Base-by-base conservation (phyloP, 1,140 invertebrate genomes). In the Cydia strobilella region DNA sequence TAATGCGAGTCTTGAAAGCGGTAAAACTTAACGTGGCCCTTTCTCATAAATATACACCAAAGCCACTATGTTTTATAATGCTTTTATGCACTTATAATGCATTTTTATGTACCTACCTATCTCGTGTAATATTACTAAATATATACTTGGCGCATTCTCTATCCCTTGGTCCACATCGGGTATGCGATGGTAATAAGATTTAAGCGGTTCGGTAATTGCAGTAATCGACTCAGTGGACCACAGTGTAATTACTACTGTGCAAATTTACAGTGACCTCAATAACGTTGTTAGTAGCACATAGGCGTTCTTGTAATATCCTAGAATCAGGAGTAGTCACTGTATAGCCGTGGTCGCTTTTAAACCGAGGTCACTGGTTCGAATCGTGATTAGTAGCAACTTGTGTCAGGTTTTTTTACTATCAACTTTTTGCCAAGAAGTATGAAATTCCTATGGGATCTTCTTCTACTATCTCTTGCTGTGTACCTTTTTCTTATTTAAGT, bases 171-270 rank as follows among this genome's bases (percentile, higher is more conserved):
- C 18, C 54, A 59, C 20, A 59, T 45, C 54, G 48, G 6, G 48
- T 18, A 18, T 51, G 15, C 48, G 48, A 51, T 59, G 54, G 54
- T 23, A 20, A 59, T 59, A 59, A 23, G 7, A 59, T 23, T 59
- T 59, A 23, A 59, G 54, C 20, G 54, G 2, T 3, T 59, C 20
- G 18, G 20, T 12, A 59, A 59, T 59, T 59, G 54, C 54, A 20
- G 54, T 59, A 59, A 59, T 59, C 54, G 54, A 59, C 54, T 59
- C 54, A n/a, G 7, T 12, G 18, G 54, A 12, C 18, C 20, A 23
- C 54, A 20, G 54, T 23, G 54, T 59, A 12, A 59, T 59, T 59
- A 59, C 20, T 59, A 59, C 54, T 59, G 54, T 59, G 54, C 18
- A 59, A 9, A 59, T 18, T n/a, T n/a, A 23, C 54, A 59, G 15